These are phyloP conservation scores for Amphipoea oculea DNA, from an alignment of 2,888 invertebrate species.

Conservation along the genomic window DNA sequence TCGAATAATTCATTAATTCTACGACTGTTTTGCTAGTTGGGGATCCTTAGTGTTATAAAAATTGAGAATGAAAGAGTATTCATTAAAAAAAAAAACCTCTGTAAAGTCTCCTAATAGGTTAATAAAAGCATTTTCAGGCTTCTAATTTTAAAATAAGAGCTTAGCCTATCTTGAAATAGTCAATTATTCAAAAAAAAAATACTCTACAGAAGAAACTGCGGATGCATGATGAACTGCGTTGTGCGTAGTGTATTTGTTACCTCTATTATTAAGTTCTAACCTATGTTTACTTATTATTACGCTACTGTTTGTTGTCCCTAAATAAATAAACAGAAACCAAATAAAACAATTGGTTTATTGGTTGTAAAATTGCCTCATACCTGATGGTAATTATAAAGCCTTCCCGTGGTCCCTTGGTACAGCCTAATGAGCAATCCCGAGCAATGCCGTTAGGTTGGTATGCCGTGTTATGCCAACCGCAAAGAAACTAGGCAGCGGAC, in stretches of 20 bases:
- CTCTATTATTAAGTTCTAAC: too few species aligned
- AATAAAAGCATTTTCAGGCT: not conserved
- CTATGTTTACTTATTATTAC: too few species aligned
- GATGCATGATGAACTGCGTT: too few species aligned
- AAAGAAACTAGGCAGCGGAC: constrained; percentile 12
- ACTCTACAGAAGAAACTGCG: too few species aligned
- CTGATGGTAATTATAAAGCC: constrained; percentile 21
- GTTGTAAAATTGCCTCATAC: constrained; percentile 1
- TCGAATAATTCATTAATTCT: too few species aligned
- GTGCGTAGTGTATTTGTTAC: too few species aligned
- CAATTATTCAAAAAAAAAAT: not conserved
- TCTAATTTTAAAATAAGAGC: not conserved
- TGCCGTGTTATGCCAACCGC: constrained; percentile 26
- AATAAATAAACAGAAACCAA: not conserved
- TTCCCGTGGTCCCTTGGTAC: constrained; percentile 20
- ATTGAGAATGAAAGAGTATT: not conserved
- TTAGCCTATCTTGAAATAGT: not conserved
- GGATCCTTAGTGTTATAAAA: not conserved
- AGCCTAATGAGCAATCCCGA: constrained; percentile 37
- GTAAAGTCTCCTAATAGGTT: not conserved
- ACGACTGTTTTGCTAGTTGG: too few species aligned
- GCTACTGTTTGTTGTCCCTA: too few species aligned
- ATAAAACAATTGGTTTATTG: constrained; percentile 3
- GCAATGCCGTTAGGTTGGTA: constrained; percentile 46
- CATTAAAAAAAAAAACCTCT: not conserved